Conservation (phyloP, 2,797 vertebrate species). For the Rhinatrema bivittatum region DNA sequence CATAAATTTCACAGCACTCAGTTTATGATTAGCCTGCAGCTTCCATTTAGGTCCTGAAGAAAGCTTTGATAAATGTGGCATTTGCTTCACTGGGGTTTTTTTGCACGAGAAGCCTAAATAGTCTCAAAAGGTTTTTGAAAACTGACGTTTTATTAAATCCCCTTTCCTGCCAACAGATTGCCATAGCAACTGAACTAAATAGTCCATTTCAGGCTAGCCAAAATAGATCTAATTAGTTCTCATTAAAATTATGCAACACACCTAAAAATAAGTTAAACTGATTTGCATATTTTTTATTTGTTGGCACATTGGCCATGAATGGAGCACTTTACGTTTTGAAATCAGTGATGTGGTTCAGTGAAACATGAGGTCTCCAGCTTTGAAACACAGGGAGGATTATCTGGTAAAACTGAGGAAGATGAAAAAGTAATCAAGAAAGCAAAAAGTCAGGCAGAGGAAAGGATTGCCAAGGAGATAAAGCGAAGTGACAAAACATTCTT, state of each 20-base stretch:
- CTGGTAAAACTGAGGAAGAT: too few relatives aligned
- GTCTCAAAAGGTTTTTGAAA: neutral
- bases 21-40: neutral
- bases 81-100: neutral
- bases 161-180: neutral
- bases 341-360: too few relatives aligned
- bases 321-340: too few relatives aligned
- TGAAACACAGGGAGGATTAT: too few relatives aligned
- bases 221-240: constrained; percentile 22
- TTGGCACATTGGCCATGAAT: too few relatives aligned
- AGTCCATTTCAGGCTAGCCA: constrained; percentile 1
- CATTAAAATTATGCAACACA: constrained; percentile 3
- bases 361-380: too few relatives aligned
- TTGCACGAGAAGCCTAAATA: neutral
- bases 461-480: too few relatives aligned
- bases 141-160: neutral
- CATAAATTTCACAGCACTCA: neutral
- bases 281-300: too few relatives aligned
- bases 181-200: neutral
- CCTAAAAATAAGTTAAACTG: constrained; percentile 9
- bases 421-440: too few relatives aligned
- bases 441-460: too few relatives aligned
- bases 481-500: too few relatives aligned
- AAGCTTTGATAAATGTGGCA: neutral
- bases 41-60: too few relatives aligned